Evolutionary conservation across 2,797 vertebrate species (phyloP), one percentile per base, ranked within the genome.

Genomic region (Danio jaintianensis): DNA sequence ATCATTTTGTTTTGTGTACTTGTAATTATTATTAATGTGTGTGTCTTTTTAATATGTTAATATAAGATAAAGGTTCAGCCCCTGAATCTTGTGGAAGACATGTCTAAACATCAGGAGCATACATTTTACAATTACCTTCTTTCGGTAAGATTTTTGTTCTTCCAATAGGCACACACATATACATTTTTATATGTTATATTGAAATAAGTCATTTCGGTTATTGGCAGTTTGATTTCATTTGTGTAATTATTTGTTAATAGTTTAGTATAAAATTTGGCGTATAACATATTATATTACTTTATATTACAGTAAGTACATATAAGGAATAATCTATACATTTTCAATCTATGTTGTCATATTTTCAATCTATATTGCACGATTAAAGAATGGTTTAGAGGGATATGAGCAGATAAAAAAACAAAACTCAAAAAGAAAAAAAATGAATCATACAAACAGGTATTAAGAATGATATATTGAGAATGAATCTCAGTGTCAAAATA

Each of bases 1-100:
- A 62, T 40, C 3, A 22, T 40, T 15, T 75, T 22, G n/a, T 29
- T 29, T 47, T 36, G 58, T 4, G 6, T 45, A 38, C 15, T 58
- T 7, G 11, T 29, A 58, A 20, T 58, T 20, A 53, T 70, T 70
- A 38, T 29, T 29, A 29, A 12, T 40, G n/a, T 13, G 50, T 20
- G 36, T 68, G 15, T 47, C 9, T 15, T 58, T 58, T 10, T 68
- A 40, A 76, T 66, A 75, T 55, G 48, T n/a, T n/a, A n/a, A 29
- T 29, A 29, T 29, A 29, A 84, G 90, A 91, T 88, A 86, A 89
- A 89, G 94, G 92, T 94, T 93, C 93, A 94, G 96, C 96, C 96
- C 95, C 96, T 96, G 95, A 98, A 98, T 96, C 96, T 91, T 88
- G 80, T 88, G 85, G 89, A 91, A 93, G 91, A 94, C 93, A 91